Percentiles rank a stretch among this genome's conserved stretches.
Conservation (phyloP, 2,797 vertebrate genomes). For the Hoplostethus mediterraneus region DNA sequence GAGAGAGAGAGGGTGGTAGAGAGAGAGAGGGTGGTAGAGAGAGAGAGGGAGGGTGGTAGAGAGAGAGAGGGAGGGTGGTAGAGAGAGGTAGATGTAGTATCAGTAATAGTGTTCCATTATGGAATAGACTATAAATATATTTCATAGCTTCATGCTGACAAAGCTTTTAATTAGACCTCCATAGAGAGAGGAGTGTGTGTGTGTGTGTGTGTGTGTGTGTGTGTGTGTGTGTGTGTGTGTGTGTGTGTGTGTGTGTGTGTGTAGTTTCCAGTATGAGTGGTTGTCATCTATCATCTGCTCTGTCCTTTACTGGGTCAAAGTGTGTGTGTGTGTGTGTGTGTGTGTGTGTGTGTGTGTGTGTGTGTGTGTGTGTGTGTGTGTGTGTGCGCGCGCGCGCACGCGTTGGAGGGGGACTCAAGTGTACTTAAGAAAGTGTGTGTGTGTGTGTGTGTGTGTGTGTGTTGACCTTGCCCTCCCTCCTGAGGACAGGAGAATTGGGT, state of each 20-base stretch:
- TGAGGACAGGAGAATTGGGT: too few species aligned
- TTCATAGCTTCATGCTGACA: conserved; percentile 7
- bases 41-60: not conserved
- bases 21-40: not conserved
- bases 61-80: not conserved
- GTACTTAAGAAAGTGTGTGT: too few species aligned
- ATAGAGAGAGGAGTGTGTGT: not conserved
- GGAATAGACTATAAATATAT: conserved; percentile 15
- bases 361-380: not conserved
- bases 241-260: not conserved
- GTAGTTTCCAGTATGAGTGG: not conserved
- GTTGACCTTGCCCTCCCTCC: too few species aligned
- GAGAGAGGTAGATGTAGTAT: not conserved
- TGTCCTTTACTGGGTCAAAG: not conserved
- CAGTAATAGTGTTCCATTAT: not conserved
- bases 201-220: not conserved
- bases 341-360: not conserved
- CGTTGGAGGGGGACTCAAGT: too few species aligned
- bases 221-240: not conserved
- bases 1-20: too few species aligned
- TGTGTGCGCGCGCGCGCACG: too few species aligned
- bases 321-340: not conserved
- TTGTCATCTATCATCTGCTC: conserved; percentile 1
- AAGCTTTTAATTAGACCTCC: conserved; percentile 9
- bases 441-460: too few species aligned